Percentiles rank a stretch among this genome's conserved stretches.
Evolutionary conservation across 2,113 vertebrate genomes (phyloP).

Genomic region (Archocentrus centrarchus): DNA sequence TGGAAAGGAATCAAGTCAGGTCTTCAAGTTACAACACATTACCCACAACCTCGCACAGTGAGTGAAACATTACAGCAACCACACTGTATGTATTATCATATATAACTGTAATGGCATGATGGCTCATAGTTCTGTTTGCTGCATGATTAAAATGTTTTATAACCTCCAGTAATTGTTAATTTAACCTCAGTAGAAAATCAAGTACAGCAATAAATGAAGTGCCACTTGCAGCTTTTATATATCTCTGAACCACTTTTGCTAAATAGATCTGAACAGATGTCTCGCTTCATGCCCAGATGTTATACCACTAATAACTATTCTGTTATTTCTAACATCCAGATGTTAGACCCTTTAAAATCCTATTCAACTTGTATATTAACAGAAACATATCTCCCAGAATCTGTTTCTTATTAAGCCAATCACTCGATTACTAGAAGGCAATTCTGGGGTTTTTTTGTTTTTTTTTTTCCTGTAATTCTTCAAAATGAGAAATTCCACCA

Average conservation of each 20-base stretch:
- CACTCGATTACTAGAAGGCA: neutral
- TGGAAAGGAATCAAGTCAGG: constrained; percentile 57
- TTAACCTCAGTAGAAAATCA: neutral
- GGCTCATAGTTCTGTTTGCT: no score
- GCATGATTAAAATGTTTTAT: neutral
- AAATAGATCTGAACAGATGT: constrained; percentile 11
- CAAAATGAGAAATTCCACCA: constrained; percentile 18
- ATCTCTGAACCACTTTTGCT: neutral
- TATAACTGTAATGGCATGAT: neutral
- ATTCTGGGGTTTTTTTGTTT: neutral
- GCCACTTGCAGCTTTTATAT: neutral
- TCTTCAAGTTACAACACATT: neutral
- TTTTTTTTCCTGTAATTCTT: neutral
- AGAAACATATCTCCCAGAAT: neutral
- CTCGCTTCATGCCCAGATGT: neutral
- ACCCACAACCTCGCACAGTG: neutral
- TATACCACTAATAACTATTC: neutral
- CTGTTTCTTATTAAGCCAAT: neutral
- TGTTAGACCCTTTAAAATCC: constrained; percentile 6
- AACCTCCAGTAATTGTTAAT: neutral
- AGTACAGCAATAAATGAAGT: neutral
- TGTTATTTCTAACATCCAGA: neutral
- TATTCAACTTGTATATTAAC: neutral
- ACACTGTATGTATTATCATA: accelerated
- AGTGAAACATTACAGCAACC: neutral